These are phyloP conservation scores for Eupsilia transversa DNA, from an alignment of 2,888 invertebrate genomes.

Conservation along the genomic window DNA sequence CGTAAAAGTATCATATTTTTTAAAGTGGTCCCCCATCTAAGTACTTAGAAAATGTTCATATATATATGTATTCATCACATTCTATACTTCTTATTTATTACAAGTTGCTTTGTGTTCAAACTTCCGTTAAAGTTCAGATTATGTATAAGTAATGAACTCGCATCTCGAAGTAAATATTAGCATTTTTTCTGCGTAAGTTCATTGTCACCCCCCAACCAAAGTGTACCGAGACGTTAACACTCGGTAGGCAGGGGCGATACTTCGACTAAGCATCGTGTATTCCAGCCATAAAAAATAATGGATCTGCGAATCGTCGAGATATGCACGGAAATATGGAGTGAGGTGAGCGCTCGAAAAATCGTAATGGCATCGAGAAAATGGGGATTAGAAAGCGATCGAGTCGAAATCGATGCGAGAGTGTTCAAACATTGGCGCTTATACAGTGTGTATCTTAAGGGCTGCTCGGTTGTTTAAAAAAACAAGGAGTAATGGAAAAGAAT, in stretches of 20 bases:
- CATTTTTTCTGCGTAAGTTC: slow-evolving; percentile 62
- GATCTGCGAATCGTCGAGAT: slow-evolving; percentile 90
- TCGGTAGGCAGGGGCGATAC: slow-evolving; percentile 82
- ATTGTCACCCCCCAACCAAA: slow-evolving; percentile 77
- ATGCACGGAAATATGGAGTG: slow-evolving; percentile 90
- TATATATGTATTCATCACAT: neutral
- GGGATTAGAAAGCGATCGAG: slow-evolving; percentile 90
- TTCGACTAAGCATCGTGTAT: slow-evolving; percentile 87
- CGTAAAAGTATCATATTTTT: slow-evolving; percentile 56
- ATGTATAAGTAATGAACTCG: slow-evolving; percentile 15
- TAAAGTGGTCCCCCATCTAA: slow-evolving; percentile 7
- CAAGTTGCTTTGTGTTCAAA: slow-evolving; percentile 5
- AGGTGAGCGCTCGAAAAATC: slow-evolving; percentile 89
- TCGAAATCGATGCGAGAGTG: slow-evolving; percentile 86
- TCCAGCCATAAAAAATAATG: slow-evolving; percentile 90
- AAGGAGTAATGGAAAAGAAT: slow-evolving; percentile 64
- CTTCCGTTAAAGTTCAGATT: neutral
- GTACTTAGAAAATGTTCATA: neutral
- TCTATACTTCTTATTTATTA: slow-evolving; percentile 1
- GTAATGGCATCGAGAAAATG: slow-evolving; percentile 89
- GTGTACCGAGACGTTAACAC: slow-evolving; percentile 79
- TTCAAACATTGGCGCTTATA: slow-evolving; percentile 78
- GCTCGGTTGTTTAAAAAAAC: slow-evolving; percentile 66
- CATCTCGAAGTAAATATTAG: slow-evolving; percentile 40
- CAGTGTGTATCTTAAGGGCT: slow-evolving; percentile 68